phyloP scores from a whole-genome alignment of 1,140 invertebrate genomes.

The Solenopsis fugax region DNA sequence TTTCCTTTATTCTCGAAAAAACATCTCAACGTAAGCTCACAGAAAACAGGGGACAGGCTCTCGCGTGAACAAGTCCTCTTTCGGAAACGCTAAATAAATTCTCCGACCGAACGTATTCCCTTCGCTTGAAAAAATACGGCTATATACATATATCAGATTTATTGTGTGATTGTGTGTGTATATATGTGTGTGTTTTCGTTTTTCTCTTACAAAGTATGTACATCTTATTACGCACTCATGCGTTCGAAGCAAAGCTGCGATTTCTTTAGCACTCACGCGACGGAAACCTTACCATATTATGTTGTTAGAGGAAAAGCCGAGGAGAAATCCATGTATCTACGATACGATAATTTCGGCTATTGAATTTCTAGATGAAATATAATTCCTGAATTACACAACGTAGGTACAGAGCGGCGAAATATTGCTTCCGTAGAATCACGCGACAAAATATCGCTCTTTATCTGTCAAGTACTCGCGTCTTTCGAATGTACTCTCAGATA shows the following conservation, averaged over 20 bases:
- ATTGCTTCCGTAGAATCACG: not conserved
- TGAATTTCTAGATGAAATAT: constrained; percentile 15
- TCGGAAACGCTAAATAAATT: constrained; percentile 47
- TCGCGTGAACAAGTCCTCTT: not conserved
- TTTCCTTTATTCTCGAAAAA: not conserved
- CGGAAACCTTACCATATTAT: not conserved
- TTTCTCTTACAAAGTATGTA: constrained; percentile 46
- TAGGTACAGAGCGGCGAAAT: not conserved
- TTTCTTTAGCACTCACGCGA: not conserved
- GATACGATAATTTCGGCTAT: not conserved
- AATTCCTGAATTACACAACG: not conserved
- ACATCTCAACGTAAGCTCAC: constrained; percentile 5
- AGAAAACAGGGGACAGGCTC: not conserved
- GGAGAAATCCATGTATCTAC: not conserved
- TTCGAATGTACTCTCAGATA: not conserved
- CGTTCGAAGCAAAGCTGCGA: constrained; percentile 2
- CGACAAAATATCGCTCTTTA: not conserved
- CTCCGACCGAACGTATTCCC: constrained; percentile 43
- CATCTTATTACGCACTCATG: not conserved
- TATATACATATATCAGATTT: constrained; percentile 67
- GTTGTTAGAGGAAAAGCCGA: constrained; percentile 2
- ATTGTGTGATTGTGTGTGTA: constrained; percentile 29
- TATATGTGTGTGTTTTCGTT: constrained; percentile 21
- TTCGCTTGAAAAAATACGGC: constrained; percentile 73
- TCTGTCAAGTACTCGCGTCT: not conserved